A percentile compares a stretch with the other conserved stretches of the same genome.
Conservation (phyloP, 2,888 invertebrate species). For the Onchidella celtica region DNA sequence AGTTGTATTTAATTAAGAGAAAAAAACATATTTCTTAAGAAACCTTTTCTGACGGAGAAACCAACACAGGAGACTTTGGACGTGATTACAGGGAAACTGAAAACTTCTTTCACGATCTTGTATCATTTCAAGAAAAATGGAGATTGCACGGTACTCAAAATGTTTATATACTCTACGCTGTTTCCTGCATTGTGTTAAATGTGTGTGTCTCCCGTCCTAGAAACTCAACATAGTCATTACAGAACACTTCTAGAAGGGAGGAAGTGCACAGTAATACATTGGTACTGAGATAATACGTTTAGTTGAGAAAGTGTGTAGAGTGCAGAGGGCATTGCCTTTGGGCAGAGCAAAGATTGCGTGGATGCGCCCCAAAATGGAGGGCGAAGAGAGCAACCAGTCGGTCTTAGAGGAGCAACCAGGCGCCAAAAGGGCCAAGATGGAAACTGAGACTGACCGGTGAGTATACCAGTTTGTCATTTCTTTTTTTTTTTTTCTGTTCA, state of each 20-base stretch:
- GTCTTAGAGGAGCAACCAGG: conserved; percentile 28
- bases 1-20: no score
- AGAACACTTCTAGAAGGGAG: not conserved
- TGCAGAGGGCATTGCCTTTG: not conserved
- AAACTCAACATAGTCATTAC: not conserved
- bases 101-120: no score
- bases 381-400: conserved; percentile 41
- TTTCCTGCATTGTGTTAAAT: conserved; percentile 46
- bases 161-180: conserved; percentile 39
- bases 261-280: not conserved
- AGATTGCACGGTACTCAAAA: not conserved
- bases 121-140: conserved; percentile 34
- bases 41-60: no score
- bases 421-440: conserved; percentile 41
- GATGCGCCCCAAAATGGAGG: conserved; percentile 26
- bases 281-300: not conserved
- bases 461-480: no score
- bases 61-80: no score
- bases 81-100: no score
- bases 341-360: not conserved
- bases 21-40: no score
- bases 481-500: no score
- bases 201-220: conserved; percentile 42
- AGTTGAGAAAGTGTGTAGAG: not conserved
- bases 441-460: conserved; percentile 45